These are phyloP conservation scores for Gastracanthus pulcherrimus DNA, from an alignment of 2,888 invertebrate species.

Conservation along the genomic window DNA sequence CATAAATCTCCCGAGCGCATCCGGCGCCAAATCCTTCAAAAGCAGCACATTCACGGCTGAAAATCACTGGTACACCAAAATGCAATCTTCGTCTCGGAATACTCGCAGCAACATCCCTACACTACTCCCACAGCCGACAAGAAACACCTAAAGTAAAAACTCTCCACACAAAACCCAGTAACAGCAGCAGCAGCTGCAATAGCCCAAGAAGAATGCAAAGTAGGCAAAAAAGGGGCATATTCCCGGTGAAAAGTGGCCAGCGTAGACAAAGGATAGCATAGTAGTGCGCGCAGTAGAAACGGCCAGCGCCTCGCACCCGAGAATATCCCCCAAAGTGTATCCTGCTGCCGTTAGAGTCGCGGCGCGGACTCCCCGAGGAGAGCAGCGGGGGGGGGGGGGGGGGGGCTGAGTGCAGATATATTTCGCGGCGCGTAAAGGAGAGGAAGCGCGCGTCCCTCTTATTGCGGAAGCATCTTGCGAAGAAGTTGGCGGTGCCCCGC, in stretches of 20 bases:
- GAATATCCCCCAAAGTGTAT: conserved; percentile 1
- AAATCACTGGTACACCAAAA: conserved; percentile 22
- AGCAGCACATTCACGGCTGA: background rate
- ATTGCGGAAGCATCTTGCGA: conserved; percentile 54
- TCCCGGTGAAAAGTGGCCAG: conserved; percentile 18
- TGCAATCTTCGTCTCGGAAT: conserved; percentile 14
- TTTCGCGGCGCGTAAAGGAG: conserved; percentile 4
- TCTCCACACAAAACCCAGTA: background rate
- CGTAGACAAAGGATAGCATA: background rate
- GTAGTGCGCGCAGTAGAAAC: too few relatives aligned
- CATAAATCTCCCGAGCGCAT: too few relatives aligned
- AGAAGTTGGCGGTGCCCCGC: conserved; percentile 23
- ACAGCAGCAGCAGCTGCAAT: too few relatives aligned
- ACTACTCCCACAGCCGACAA: too few relatives aligned
- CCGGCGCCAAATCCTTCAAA: background rate
- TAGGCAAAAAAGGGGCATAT: background rate
- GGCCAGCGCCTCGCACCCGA: too few relatives aligned
- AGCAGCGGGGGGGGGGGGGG: background rate
- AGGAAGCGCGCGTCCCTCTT: conserved; percentile 36
- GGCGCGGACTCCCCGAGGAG: conserved; percentile 15
- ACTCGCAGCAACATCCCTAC: too few relatives aligned
- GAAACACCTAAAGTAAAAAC: too few relatives aligned
- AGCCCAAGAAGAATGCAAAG: background rate
- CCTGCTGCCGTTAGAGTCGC: background rate
- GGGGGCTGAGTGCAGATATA: conserved; percentile 19